Conservation (phyloP, 2,113 vertebrate genomes). For the Alethe castanea region DNA sequence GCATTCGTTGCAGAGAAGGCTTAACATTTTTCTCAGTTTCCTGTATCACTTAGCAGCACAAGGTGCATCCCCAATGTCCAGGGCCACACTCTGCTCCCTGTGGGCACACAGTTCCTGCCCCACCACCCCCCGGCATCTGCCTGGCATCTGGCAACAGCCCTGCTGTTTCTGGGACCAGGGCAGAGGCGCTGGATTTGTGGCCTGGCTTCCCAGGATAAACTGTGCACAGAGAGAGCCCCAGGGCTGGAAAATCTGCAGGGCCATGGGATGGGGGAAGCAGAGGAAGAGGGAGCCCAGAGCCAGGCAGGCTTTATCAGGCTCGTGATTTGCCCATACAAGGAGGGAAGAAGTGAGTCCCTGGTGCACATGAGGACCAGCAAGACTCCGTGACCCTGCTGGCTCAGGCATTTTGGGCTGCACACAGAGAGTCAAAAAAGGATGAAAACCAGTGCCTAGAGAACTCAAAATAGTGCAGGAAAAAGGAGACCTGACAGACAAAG, state of each 20-base stretch:
- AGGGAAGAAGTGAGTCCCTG: background rate
- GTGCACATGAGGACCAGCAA: background rate
- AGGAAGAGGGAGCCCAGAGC: background rate
- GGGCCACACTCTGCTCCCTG: background rate
- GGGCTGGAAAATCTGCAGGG: background rate
- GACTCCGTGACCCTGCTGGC: background rate
- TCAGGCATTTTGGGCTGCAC: background rate
- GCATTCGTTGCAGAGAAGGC: background rate
- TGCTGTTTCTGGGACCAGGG: rapidly evolving
- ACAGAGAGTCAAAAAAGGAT: constrained; percentile 22
- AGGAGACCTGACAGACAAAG: constrained; percentile 1
- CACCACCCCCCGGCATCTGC: background rate
- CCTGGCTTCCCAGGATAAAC: background rate
- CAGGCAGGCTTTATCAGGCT: background rate
- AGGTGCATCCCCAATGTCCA: background rate
- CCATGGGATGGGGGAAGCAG: background rate
- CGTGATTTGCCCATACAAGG: constrained; percentile 16
- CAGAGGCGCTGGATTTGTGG: background rate
- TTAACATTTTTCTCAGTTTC: background rate
- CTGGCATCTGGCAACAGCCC: background rate
- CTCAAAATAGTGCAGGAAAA: constrained; percentile 17
- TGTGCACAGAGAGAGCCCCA: background rate
- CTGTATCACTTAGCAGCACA: background rate
- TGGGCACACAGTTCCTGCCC: background rate
- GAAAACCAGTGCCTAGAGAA: constrained; percentile 1